These are phyloP conservation scores for Cacatua alba DNA, from an alignment of 2,113 vertebrate species.

Conservation along the genomic window DNA sequence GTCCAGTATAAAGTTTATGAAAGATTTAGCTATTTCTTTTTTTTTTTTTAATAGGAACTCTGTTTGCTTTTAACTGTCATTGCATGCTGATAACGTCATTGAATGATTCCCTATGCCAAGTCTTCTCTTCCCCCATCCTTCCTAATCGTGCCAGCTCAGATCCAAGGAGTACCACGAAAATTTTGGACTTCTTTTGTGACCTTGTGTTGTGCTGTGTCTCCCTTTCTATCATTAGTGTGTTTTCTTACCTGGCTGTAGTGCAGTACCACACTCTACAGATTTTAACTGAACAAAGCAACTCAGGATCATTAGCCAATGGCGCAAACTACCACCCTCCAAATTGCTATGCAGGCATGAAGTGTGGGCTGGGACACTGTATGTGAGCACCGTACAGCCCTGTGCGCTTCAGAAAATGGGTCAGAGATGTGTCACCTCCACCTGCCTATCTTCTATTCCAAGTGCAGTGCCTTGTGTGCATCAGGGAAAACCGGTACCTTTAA, in stretches of 20 bases:
- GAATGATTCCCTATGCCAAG: background rate
- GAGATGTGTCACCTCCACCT: background rate
- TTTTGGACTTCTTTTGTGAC: background rate
- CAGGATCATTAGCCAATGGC: background rate
- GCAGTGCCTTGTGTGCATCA: accelerated
- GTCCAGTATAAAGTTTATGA: background rate
- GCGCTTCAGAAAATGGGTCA: background rate
- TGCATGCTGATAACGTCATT: background rate
- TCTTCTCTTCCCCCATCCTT: background rate
- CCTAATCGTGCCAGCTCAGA: background rate
- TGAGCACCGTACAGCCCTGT: background rate
- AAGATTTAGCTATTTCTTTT: background rate
- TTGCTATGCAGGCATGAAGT: accelerated
- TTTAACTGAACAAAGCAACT: background rate
- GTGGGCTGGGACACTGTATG: background rate
- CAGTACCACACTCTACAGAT: background rate
- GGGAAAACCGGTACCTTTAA: background rate
- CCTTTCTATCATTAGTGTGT: background rate
- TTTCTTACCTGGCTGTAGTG: background rate
- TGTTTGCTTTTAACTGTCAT: background rate
- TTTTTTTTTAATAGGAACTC: background rate
- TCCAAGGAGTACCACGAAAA: background rate
- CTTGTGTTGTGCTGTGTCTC: background rate
- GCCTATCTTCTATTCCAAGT: no score
- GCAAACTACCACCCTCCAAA: background rate